Percentiles rank a stretch among this genome's conserved stretches.
Evolutionary conservation across 2,797 vertebrate genomes (phyloP).

Genomic region (Salmo trutta): DNA sequence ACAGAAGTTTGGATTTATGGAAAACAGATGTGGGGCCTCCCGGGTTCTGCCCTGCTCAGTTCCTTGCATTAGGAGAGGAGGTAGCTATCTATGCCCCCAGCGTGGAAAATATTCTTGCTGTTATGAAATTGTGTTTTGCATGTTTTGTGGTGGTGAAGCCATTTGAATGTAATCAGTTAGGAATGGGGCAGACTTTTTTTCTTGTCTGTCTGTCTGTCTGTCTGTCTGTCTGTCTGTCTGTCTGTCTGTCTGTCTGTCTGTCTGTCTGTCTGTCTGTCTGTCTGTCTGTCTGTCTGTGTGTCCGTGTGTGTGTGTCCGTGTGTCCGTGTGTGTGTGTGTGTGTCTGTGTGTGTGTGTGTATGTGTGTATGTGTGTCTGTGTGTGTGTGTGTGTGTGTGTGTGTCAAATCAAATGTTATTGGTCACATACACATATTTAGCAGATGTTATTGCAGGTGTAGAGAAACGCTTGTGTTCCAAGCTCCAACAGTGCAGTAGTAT

Average conservation of each 20-base stretch:
- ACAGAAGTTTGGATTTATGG: constrained; percentile 3
- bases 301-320: background rate
- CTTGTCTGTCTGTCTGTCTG: background rate
- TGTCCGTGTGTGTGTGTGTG: background rate
- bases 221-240: background rate
- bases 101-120: constrained; percentile 18
- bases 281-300: background rate
- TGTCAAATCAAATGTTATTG: background rate
- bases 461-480: too few species aligned
- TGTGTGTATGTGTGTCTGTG: background rate
- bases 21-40: constrained; percentile 14
- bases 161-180: constrained; percentile 38
- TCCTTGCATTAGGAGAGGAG: constrained; percentile 26
- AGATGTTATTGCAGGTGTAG: too few species aligned
- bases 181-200: constrained; percentile 10
- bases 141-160: constrained; percentile 31
- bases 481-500: too few species aligned
- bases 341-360: background rate
- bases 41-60: background rate
- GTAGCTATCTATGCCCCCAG: background rate
- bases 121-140: constrained; percentile 33
- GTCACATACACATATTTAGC: too few species aligned
- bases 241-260: background rate
- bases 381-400: background rate
- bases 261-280: background rate